These are phyloP conservation scores for Agonopterix heracliana DNA, from an alignment of 2,888 invertebrate genomes.

Conservation along the genomic window DNA sequence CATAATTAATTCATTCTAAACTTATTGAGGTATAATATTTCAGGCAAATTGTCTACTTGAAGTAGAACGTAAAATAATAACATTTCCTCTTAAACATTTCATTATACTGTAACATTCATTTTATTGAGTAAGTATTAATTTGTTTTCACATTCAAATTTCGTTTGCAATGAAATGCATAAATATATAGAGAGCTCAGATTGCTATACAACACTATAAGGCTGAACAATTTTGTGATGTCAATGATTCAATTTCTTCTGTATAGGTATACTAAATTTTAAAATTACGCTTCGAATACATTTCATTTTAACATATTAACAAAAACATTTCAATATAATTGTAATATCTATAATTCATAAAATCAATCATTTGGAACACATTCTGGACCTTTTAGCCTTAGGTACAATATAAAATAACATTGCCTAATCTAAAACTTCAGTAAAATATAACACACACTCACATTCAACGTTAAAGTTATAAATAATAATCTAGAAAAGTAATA, in stretches of 20 bases:
- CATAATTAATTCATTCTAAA: conserved; percentile 59
- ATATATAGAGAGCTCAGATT: conserved; percentile 54
- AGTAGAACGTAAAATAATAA: conserved; percentile 52
- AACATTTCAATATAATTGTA: conserved; percentile 48
- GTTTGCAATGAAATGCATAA: conserved; percentile 50
- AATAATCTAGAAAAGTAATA: conserved; percentile 67
- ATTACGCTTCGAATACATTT: conserved; percentile 7
- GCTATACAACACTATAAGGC: conserved; percentile 28
- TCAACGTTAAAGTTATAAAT: conserved; percentile 59
- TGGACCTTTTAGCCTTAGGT: conserved; percentile 54
- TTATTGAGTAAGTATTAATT: conserved; percentile 31
- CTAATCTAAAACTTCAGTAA: conserved; percentile 56
- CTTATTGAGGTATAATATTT: conserved; percentile 71
- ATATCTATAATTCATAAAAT: conserved; percentile 47
- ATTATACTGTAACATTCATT: conserved; percentile 33
- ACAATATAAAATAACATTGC: conserved; percentile 55
- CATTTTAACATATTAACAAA: conserved; percentile 39
- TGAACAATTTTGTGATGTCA: conserved; percentile 43
- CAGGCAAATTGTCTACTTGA: conserved; percentile 61
- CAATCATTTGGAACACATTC: conserved; percentile 67
- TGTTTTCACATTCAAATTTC: conserved; percentile 39
- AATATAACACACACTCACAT: conserved; percentile 56
- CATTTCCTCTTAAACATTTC: too few relatives aligned
- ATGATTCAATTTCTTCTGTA: conserved; percentile 16
- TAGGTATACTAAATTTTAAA: conserved; percentile 10